Evolutionary conservation across 2,797 vertebrate species (phyloP), one percentile per base, ranked within the genome.

Genomic region (Cichlasoma orientale): DNA sequence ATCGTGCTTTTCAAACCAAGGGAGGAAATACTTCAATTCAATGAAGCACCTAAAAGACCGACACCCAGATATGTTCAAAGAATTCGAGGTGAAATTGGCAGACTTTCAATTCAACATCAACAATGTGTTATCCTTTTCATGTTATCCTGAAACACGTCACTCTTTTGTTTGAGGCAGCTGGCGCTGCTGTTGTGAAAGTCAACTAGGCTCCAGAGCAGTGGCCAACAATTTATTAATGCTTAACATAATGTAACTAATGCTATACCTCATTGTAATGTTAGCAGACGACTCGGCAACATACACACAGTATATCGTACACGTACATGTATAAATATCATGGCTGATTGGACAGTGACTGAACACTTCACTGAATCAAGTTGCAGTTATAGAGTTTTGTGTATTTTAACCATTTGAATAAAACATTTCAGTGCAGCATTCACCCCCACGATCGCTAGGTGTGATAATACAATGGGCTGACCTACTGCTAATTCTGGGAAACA

Each of bases 401-500:
- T 74, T 81, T 52, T 18, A 54, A 2, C 70, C 25, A 18, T 84
- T 63, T 78, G 29, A 82, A 85, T 41, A 74, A 52, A 84, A 77
- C 54, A 78, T 75, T 69, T 74, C 14, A 66, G 31, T 31, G 50
- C 54, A 21, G 18, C 59, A 36, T 87, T 78, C 63, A 83, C 77
- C 58, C 74, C 76, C 33, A 29, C 75, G 72, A 81, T 88, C 54
- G 63, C 79, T 8, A 44, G 13, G 41, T 86, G 69, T 63, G 74
- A 78, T 78, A 66, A 79, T 38, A 72, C 70, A 61, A 75, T 57
- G 66, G 72, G 70, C 33, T 74, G 85, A 89, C 80, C 83, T 82
- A 41, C 70, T 72, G 58, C 75, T 90, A 83, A 86, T 81, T 81
- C 84, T 66, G 50, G 53, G 74, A 82, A 86, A 90, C 78, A 86